phyloP scores from a whole-genome alignment of 2,113 vertebrate species.

The Gracilinanus agilis region DNA sequence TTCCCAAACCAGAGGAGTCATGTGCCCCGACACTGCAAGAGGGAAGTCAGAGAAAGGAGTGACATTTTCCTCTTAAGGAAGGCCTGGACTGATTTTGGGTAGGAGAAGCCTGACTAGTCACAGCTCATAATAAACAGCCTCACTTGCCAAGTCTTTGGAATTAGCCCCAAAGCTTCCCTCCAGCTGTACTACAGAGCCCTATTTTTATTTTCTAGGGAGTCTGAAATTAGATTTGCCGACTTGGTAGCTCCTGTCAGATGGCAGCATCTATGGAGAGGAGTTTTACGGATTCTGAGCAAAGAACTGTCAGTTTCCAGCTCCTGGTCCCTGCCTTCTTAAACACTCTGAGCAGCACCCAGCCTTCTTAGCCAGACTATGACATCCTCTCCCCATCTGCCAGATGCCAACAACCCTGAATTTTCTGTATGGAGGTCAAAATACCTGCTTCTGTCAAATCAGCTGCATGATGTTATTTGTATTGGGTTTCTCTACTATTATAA shows the following conservation, averaged over 20 bases:
- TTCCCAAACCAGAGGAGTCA: neutral
- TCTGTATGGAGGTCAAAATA: neutral
- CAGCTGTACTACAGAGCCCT: constrained; percentile 27
- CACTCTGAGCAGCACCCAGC: neutral
- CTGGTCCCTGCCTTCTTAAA: neutral
- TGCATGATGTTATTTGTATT: neutral
- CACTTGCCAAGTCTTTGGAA: neutral
- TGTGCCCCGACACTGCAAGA: neutral
- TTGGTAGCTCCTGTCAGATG: constrained; percentile 51
- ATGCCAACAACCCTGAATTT: neutral
- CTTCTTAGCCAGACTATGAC: neutral
- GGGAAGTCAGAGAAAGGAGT: neutral
- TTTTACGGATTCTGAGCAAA: constrained; percentile 48
- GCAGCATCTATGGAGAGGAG: constrained; percentile 20
- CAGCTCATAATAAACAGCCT: neutral
- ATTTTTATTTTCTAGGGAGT: constrained; percentile 57
- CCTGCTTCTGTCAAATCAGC: neutral
- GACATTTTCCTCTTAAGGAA: neutral
- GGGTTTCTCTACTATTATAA: neutral
- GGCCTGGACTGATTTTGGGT: neutral
- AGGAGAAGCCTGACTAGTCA: neutral
- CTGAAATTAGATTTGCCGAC: constrained; percentile 52
- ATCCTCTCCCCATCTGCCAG: neutral
- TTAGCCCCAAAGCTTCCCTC: constrained; percentile 16
- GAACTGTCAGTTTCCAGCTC: neutral